Evolutionary conservation across 2,113 vertebrate species (phyloP).

Genomic region (Chloebia gouldiae): DNA sequence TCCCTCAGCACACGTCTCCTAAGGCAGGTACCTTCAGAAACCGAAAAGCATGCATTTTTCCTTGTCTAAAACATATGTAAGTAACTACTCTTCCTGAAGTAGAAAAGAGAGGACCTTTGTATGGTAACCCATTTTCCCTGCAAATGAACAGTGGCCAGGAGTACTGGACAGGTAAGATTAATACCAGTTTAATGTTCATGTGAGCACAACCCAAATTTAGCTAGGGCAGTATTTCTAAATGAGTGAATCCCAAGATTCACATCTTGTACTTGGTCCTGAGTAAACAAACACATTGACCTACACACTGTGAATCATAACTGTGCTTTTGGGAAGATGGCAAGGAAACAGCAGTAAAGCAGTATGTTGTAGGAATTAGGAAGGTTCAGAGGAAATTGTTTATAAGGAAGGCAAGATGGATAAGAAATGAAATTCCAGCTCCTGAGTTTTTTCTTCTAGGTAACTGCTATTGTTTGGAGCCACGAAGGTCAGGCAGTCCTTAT

Average conservation of each 20-base stretch:
- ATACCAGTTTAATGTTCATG: background rate
- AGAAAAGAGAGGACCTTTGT: background rate
- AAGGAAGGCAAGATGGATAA: background rate
- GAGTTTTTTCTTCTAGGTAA: background rate
- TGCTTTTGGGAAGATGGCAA: background rate
- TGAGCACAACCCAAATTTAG: background rate
- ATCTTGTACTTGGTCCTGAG: background rate
- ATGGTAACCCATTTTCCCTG: background rate
- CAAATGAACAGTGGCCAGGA: background rate
- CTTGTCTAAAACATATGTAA: background rate
- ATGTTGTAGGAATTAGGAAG: background rate
- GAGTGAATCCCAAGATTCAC: background rate
- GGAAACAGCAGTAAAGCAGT: fast-evolving
- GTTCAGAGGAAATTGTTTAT: background rate
- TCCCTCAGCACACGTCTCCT: background rate
- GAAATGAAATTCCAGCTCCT: background rate
- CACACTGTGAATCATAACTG: fast-evolving
- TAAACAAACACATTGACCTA: background rate
- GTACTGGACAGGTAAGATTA: background rate
- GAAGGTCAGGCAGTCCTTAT: background rate
- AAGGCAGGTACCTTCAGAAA: background rate
- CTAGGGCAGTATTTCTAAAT: background rate
- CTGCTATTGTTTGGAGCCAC: background rate
- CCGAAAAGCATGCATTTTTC: background rate
- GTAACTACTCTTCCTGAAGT: background rate